A percentile compares a stretch with the other conserved stretches of the same genome.
Conservation (phyloP, 1,140 invertebrate species). For the Pectinophora gossypiella region DNA sequence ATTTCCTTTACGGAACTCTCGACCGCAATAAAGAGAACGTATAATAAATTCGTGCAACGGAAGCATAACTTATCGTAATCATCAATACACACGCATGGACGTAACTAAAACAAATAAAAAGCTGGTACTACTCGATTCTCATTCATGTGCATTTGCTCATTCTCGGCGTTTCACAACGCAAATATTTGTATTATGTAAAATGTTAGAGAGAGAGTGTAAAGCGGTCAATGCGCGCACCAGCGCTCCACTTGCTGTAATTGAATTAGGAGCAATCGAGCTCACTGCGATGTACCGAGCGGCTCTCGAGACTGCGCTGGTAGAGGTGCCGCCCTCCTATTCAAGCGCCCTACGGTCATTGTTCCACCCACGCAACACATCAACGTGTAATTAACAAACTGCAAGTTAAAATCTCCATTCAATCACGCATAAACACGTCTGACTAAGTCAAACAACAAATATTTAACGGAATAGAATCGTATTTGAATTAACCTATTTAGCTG, state of each 20-base stretch:
- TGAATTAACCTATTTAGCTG: too few relatives aligned
- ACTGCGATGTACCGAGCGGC: too few relatives aligned
- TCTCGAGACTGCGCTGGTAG: too few relatives aligned
- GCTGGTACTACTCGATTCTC: constrained; percentile 1
- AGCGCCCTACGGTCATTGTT: constrained; percentile 34
- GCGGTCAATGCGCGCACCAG: constrained; percentile 18
- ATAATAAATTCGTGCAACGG: not conserved
- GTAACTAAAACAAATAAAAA: constrained; percentile 13
- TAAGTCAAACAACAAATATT: too few relatives aligned
- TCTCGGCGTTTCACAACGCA: constrained; percentile 11
- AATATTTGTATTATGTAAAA: constrained; percentile 16
- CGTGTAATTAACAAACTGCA: not conserved
- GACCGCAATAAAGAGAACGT: too few relatives aligned
- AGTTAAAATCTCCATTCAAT: too few relatives aligned
- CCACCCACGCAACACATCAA: constrained; percentile 3
- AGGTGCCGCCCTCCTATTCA: constrained; percentile 22
- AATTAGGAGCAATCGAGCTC: constrained; percentile 61
- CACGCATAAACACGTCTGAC: too few relatives aligned
- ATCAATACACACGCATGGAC: not conserved
- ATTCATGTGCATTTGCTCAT: constrained; percentile 13
- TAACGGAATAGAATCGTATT: too few relatives aligned
- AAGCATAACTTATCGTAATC: not conserved
- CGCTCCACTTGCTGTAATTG: constrained; percentile 64
- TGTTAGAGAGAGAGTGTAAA: constrained; percentile 23
- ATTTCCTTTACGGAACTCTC: too few relatives aligned